A percentile compares a stretch with the other conserved stretches of the same genome.
Evolutionary conservation across 1,140 invertebrate genomes (phyloP).

Genomic region (Melipona quadrifasciata): DNA sequence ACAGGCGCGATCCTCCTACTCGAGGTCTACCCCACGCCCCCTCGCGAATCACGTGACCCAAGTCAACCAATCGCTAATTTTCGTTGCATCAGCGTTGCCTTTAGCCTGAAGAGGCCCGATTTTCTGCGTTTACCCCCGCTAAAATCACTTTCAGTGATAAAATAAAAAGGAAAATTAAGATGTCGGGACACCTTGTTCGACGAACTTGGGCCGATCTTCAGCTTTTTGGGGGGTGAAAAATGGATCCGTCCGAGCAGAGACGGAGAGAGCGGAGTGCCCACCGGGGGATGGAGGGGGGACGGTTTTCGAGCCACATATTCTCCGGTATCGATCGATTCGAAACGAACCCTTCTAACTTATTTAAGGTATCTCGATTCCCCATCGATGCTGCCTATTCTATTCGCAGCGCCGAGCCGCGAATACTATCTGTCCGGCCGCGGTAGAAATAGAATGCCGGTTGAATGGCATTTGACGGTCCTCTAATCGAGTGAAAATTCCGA

Average conservation of each 20-base stretch:
- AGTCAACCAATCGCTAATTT: no score
- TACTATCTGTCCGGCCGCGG: constrained; percentile 34
- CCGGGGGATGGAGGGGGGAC: neutral
- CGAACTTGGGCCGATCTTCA: no score
- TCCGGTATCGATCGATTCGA: constrained; percentile 48
- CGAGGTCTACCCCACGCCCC: no score
- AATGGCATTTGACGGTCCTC: constrained; percentile 50
- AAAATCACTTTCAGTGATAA: no score
- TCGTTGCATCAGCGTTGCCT: no score
- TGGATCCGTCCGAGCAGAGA: neutral
- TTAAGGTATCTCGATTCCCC: constrained; percentile 59
- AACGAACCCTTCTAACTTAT: constrained; percentile 65
- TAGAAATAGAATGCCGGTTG: constrained; percentile 48
- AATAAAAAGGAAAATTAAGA: no score
- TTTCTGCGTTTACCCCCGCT: no score
- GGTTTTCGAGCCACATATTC: neutral
- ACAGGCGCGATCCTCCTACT: no score
- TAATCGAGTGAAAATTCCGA: constrained; percentile 46
- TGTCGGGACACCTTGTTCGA: no score
- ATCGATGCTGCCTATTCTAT: constrained; percentile 61
- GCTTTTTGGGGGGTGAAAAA: neutral
- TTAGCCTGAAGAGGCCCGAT: no score
- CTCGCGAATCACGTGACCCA: no score
- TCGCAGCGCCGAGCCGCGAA: constrained; percentile 47
- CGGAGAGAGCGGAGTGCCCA: no score